phyloP scores from a whole-genome alignment of 2,797 vertebrate species.

The Phylloscopus collybita region DNA sequence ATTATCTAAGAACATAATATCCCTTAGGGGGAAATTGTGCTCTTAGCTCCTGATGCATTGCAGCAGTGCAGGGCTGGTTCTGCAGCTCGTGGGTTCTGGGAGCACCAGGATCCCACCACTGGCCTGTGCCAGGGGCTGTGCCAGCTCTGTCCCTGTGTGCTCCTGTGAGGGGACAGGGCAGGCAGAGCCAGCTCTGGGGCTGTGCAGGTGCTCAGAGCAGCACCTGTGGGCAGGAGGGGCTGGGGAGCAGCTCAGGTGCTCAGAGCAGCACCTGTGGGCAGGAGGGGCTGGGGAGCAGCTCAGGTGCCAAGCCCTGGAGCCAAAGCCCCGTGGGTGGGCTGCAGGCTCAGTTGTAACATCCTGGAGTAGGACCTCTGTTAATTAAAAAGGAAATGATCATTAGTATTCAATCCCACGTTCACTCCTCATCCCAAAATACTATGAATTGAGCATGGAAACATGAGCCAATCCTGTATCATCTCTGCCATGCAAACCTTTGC shows the following conservation, averaged over 20 bases:
- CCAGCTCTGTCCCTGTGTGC: background rate
- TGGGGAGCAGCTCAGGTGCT: background rate
- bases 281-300: background rate
- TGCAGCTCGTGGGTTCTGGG: fast-evolving
- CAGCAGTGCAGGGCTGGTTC: background rate
- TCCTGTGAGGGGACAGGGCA: background rate
- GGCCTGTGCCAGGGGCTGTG: background rate
- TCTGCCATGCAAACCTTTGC: background rate
- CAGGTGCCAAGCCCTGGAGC: background rate
- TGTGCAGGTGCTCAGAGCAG: background rate
- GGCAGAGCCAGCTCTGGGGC: background rate
- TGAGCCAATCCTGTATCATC: background rate
- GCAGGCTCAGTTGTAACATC: background rate
- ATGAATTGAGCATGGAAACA: background rate
- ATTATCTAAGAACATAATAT: background rate
- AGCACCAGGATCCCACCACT: fast-evolving
- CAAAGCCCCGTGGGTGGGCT: background rate
- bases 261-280: background rate
- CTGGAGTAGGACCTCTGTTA: constrained; percentile 44
- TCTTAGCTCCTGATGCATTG: background rate
- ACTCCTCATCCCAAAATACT: background rate
- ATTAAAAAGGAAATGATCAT: constrained; percentile 57
- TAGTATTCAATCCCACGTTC: background rate
- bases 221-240: background rate
- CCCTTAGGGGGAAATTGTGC: background rate